Base-by-base conservation (phyloP, 2,113 vertebrate species). In the Tylochromis polylepis region DNA sequence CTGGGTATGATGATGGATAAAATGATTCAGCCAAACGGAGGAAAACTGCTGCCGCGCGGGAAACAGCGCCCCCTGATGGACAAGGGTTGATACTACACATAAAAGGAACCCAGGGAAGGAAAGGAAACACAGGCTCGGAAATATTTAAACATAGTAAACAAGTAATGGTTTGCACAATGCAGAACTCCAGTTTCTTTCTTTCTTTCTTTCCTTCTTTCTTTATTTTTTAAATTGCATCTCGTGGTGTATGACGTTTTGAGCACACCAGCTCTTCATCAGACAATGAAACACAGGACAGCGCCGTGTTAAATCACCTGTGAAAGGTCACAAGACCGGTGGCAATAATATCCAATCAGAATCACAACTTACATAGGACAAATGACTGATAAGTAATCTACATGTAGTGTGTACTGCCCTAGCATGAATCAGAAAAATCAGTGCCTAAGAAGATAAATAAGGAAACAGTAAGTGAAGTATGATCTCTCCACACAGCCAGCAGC, bases 1-100 rank as follows among this genome's bases (percentile, higher is more conserved):
- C 93, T 97, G 97, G 97, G 97, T 94, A 97, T 75, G 95, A 97
- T 80, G 95, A 95, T 93, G 92, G 94, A 93, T 92, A 91, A 94
- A 94, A 90, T 91, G 91, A 95, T 90, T 94, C 94, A 95, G 90
- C 84, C 86, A 56, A 91, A 87, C 82, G 1, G 24, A 24, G 51
- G 11, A 3, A 43, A 43, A 43, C 95, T 60, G 67, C 46, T 4
- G 77, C 58, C 5, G 38, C 56, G 11, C 24, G 85, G 83, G 5
- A 85, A 91, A 85, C 58, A 5, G 89, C 87, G 81, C 72, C 90
- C 11, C 83, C 82, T 1, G 8, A 18, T 29, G 93, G 85, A 0
- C 46, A 6, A 20, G 1, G 1, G 2, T 0, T 5, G 3, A 5
- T 31, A 83, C 1, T 38, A 81, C 90, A 87, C 5, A 41, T 4